Conservation (phyloP, 1,140 invertebrate genomes). For the Saccostrea cuccullata region DNA sequence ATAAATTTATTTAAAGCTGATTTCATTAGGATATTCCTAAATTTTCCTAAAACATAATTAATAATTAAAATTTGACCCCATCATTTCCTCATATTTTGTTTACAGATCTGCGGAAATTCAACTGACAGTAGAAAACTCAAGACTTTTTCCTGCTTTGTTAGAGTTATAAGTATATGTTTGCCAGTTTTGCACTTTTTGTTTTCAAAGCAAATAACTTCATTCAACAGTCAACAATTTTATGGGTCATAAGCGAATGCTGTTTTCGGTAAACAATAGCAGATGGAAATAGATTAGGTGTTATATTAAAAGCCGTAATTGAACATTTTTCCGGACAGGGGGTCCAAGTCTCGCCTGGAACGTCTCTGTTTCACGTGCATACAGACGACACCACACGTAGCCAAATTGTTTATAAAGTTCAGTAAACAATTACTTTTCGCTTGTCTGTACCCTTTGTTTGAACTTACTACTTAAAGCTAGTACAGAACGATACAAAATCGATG, state of each 20-base stretch:
- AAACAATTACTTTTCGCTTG: constrained; percentile 17
- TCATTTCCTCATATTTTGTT: too few species aligned
- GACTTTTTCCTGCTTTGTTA: too few species aligned
- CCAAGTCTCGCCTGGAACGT: not conserved
- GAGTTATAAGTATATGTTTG: not conserved
- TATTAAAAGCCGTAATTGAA: not conserved
- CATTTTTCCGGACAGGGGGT: not conserved
- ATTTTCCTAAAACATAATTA: too few species aligned
- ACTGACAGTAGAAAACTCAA: too few species aligned
- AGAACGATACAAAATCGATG: constrained; percentile 3
- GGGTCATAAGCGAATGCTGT: not conserved
- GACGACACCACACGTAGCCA: constrained; percentile 22
- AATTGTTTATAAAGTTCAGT: not conserved
- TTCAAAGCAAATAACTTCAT: too few species aligned
- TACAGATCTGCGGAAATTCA: too few species aligned
- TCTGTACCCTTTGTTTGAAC: constrained; percentile 15
- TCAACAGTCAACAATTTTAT: too few species aligned
- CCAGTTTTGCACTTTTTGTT: not conserved
- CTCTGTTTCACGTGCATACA: not conserved
- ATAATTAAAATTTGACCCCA: too few species aligned
- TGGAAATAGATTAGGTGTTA: not conserved
- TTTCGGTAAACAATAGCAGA: not conserved
- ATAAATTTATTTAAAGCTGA: too few species aligned
- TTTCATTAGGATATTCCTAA: too few species aligned
- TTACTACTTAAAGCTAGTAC: not conserved